A percentile compares a stretch with the other conserved stretches of the same genome.
phyloP scores from a whole-genome alignment of 2,113 vertebrate species.

The Hippolais icterina region DNA sequence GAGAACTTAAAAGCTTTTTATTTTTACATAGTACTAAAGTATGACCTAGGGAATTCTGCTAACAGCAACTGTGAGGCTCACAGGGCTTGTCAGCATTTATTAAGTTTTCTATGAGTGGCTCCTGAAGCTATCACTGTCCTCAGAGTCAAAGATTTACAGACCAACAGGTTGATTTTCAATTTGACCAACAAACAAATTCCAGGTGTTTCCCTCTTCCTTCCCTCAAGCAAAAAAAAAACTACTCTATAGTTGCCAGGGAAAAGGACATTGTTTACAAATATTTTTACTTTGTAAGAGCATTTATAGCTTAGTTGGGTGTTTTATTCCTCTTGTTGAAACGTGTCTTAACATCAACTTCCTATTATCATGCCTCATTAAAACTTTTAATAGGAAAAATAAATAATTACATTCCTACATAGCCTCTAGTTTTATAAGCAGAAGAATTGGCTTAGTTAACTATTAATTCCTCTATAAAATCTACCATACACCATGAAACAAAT shows the following conservation, averaged over 20 bases:
- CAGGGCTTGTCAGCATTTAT: neutral
- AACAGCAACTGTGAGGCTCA: neutral
- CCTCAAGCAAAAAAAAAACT: neutral
- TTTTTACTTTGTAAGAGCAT: neutral
- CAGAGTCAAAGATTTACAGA: neutral
- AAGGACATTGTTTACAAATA: slow-evolving; percentile 23
- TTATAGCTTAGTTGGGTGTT: neutral
- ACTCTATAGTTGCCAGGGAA: neutral
- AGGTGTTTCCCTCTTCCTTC: slow-evolving; percentile 54
- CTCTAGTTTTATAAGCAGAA: neutral
- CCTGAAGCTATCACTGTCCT: neutral
- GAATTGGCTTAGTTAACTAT: neutral
- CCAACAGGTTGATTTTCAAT: slow-evolving; percentile 25
- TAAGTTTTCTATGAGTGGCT: neutral
- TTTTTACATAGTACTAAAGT: neutral
- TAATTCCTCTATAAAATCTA: neutral
- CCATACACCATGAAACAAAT: neutral
- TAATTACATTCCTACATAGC: neutral
- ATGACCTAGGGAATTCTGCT: neutral
- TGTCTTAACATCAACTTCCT: neutral
- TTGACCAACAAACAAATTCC: slow-evolving; percentile 25
- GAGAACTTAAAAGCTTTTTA: neutral
- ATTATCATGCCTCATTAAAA: neutral
- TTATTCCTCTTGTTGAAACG: neutral
- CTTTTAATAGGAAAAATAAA: neutral